These are phyloP conservation scores for Buathra laborator DNA, from an alignment of 2,888 invertebrate genomes.

Conservation along the genomic window DNA sequence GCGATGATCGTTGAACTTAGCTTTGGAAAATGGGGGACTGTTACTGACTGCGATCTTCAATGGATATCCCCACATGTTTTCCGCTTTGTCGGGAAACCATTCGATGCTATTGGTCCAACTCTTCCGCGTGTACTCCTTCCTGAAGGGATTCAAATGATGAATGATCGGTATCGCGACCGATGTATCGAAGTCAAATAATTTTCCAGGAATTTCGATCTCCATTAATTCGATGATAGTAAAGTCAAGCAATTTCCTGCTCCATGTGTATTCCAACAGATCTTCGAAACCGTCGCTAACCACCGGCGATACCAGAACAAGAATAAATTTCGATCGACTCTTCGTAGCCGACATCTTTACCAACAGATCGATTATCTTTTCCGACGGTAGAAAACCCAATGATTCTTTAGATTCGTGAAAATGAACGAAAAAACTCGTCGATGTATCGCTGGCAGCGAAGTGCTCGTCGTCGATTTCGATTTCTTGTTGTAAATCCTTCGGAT, in stretches of 20 bases:
- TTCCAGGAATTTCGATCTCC: neutral
- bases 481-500: neutral
- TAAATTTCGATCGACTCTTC: constrained; percentile 21
- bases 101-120: constrained; percentile 37
- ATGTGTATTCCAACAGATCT: constrained; percentile 54
- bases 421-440: constrained; percentile 33
- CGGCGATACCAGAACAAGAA: constrained; percentile 46
- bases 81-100: constrained; percentile 69
- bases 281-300: constrained; percentile 42
- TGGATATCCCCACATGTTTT: constrained; percentile 69
- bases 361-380: constrained; percentile 33
- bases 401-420: constrained; percentile 20
- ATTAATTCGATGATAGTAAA: constrained; percentile 66
- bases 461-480: neutral
- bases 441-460: neutral
- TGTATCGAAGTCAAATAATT: neutral
- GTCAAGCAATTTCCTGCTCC: constrained; percentile 61
- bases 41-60: constrained; percentile 43
- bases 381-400: neutral
- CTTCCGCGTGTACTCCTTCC: constrained; percentile 31
- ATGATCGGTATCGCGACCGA: constrained; percentile 30
- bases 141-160: constrained; percentile 71
- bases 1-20: neutral
- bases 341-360: constrained; percentile 11
- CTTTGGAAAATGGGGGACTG: constrained; percentile 32